A percentile compares a stretch with the other conserved stretches of the same genome.
Evolutionary conservation across 2,113 vertebrate genomes (phyloP).

Genomic region (Tamias sibiricus): DNA sequence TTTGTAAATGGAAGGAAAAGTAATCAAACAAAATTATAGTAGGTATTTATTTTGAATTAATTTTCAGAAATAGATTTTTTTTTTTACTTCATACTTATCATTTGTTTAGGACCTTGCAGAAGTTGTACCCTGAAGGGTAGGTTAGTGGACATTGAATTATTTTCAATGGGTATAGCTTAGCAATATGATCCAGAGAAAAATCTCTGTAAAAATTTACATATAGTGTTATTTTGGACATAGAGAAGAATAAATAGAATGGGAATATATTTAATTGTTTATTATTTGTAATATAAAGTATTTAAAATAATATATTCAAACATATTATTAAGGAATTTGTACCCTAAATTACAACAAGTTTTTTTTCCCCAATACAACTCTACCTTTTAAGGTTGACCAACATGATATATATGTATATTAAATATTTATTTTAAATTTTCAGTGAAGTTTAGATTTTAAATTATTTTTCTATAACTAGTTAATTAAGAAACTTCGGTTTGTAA

Average conservation of each 20-base stretch:
- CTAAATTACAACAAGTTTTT: neutral
- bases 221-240: neutral
- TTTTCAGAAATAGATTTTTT: slow-evolving; percentile 51
- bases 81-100: slow-evolving; percentile 53
- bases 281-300: neutral
- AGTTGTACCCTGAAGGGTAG: neutral
- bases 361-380: neutral
- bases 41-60: slow-evolving; percentile 74
- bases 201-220: neutral
- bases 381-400: slow-evolving; percentile 44
- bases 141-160: neutral
- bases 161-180: neutral
- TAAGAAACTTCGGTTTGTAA: neutral
- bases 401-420: neutral
- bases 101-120: neutral
- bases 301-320: neutral
- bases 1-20: slow-evolving; percentile 73
- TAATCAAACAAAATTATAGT: slow-evolving; percentile 72
- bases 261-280: slow-evolving; percentile 6
- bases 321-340: neutral
- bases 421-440: neutral
- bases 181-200: neutral
- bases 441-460: neutral
- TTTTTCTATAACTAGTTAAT: neutral
- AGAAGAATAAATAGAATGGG: neutral